phyloP scores from a whole-genome alignment of 2,113 vertebrate genomes.

The Nycticryphes semicollaris region DNA sequence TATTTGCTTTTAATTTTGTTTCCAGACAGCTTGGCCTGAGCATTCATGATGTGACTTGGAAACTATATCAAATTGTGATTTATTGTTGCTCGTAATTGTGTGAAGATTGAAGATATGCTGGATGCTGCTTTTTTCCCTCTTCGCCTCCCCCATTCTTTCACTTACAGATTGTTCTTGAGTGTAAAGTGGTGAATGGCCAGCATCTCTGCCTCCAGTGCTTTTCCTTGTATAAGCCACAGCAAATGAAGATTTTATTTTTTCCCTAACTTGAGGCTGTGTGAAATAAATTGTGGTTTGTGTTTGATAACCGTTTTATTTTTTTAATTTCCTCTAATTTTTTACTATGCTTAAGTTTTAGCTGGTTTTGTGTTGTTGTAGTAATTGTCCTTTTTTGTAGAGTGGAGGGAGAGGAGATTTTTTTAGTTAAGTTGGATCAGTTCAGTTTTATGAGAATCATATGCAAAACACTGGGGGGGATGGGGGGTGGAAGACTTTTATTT shows the following conservation, averaged over 20 bases:
- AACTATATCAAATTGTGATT: constrained; percentile 54
- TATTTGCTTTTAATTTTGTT: constrained; percentile 74
- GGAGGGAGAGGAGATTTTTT: neutral
- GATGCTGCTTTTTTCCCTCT: neutral
- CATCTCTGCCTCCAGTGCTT: neutral
- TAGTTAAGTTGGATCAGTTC: neutral
- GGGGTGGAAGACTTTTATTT: neutral
- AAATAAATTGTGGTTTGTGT: neutral
- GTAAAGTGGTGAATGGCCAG: neutral
- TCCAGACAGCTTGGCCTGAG: constrained; percentile 66
- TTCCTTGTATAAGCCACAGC: neutral
- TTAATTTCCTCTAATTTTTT: neutral
- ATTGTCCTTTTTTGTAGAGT: neutral
- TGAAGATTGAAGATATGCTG: constrained; percentile 43
- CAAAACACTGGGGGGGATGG: neutral
- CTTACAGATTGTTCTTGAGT: neutral
- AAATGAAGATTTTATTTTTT: constrained; percentile 13
- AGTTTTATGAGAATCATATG: neutral
- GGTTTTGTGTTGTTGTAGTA: neutral
- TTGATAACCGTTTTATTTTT: neutral
- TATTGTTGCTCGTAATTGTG: constrained; percentile 48
- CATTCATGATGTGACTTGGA: constrained; percentile 69
- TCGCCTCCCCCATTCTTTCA: neutral
- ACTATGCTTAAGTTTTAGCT: neutral
- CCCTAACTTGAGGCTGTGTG: neutral